Percentiles rank a stretch among this genome's conserved stretches.
phyloP scores from a whole-genome alignment of 2,888 invertebrate species.

The Bombyx huttoni region DNA sequence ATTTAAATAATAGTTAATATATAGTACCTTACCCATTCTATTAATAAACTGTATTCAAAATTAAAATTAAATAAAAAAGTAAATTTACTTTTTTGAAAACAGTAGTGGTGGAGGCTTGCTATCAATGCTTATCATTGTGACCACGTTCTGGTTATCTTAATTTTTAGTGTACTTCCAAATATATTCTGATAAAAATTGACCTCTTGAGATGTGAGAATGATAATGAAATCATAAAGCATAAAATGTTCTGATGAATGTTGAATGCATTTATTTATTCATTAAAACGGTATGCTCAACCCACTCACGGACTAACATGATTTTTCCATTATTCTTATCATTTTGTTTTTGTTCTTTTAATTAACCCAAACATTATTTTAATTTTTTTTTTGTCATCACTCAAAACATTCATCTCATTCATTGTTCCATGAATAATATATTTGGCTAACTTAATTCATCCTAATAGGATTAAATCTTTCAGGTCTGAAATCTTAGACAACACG shows the following conservation, averaged over 20 bases:
- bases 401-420: not conserved
- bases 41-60: too few relatives aligned
- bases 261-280: too few relatives aligned
- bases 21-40: too few relatives aligned
- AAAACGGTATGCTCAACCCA: too few relatives aligned
- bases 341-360: too few relatives aligned
- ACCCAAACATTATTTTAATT: too few relatives aligned
- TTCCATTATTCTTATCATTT: too few relatives aligned
- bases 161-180: not conserved
- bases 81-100: not conserved
- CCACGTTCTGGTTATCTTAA: not conserved
- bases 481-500: slow-evolving; percentile 74
- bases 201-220: not conserved
- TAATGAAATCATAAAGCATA: not conserved
- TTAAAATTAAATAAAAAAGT: too few relatives aligned
- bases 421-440: not conserved
- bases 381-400: not conserved
- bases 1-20: too few relatives aligned
- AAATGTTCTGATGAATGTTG: not conserved
- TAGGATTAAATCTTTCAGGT: slow-evolving; percentile 48
- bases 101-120: not conserved
- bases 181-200: slow-evolving; percentile 2
- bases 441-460: not conserved
- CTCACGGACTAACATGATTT: too few relatives aligned
- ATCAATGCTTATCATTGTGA: not conserved